phyloP scores from a whole-genome alignment of 2,797 vertebrate genomes.

The Synanceia verrucosa region DNA sequence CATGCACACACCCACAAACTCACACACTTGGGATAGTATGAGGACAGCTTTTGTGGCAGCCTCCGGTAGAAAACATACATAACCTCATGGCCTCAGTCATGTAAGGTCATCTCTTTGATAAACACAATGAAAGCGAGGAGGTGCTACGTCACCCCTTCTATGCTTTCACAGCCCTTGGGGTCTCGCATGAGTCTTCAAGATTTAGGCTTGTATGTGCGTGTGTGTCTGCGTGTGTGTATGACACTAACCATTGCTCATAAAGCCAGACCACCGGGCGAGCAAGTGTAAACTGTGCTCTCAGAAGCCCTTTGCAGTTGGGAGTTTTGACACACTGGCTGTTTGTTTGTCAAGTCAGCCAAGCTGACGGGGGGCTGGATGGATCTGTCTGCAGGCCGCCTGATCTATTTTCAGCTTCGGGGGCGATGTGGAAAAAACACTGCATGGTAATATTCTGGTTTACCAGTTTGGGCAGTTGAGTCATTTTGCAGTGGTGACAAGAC shows the following conservation, averaged over 20 bases:
- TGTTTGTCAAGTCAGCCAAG: conserved; percentile 84
- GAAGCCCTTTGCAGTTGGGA: conserved; percentile 79
- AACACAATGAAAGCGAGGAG: conserved; percentile 65
- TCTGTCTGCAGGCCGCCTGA: conserved; percentile 55
- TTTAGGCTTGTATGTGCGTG: conserved; percentile 36
- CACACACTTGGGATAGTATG: conserved; percentile 23
- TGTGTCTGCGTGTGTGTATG: conserved; percentile 59
- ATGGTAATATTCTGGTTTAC: conserved; percentile 16
- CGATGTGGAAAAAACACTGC: conserved; percentile 40
- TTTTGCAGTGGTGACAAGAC: conserved; percentile 40
- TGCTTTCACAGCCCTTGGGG: conserved; percentile 68
- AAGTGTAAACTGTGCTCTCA: conserved; percentile 84
- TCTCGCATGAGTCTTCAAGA: conserved; percentile 62
- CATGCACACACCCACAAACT: conserved; percentile 12
- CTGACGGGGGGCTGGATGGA: conserved; percentile 62
- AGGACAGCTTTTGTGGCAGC: conserved; percentile 52
- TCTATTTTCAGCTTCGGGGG: conserved; percentile 56
- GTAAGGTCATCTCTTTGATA: conserved; percentile 73
- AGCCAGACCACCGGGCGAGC: conserved; percentile 84
- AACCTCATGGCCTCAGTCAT: conserved; percentile 65
- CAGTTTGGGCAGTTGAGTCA: conserved; percentile 34
- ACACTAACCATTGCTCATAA: conserved; percentile 81
- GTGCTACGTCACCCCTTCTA: conserved; percentile 69
- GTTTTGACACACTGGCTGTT: conserved; percentile 82
- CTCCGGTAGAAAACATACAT: conserved; percentile 67